Percentiles rank a stretch among this genome's conserved stretches.
Evolutionary conservation across 1,140 invertebrate species (phyloP).

Genomic region (Berghia stephanieae): DNA sequence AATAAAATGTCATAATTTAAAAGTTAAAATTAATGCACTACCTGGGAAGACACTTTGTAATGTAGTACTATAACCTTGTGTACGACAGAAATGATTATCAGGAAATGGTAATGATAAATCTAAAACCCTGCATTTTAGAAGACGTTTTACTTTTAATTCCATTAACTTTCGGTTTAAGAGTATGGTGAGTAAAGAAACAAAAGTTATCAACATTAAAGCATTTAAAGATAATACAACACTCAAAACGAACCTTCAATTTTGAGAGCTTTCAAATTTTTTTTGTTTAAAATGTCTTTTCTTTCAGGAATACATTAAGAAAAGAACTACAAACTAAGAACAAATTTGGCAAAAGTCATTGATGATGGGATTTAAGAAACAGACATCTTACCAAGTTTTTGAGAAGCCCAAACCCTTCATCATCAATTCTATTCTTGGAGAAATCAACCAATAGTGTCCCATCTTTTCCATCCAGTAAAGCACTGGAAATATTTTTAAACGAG

Average conservation of each 20-base stretch:
- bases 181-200: too few species aligned
- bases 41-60: neutral
- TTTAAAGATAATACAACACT: neutral
- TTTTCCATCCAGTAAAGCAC: conserved; percentile 78
- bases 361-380: neutral
- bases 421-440: conserved; percentile 96
- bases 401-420: conserved; percentile 78
- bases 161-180: too few species aligned
- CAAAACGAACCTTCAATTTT: neutral
- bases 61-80: neutral
- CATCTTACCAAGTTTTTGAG: conserved; percentile 80
- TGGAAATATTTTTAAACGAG: conserved; percentile 54
- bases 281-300: neutral
- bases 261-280: neutral
- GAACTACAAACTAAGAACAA: neutral
- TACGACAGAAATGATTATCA: too few species aligned
- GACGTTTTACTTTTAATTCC: neutral
- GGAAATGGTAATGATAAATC: neutral
- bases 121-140: neutral
- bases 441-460: conserved; percentile 89
- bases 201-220: neutral
- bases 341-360: too few species aligned
- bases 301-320: neutral
- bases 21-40: neutral
- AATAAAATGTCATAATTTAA: neutral